Conservation (phyloP, 2,888 invertebrate species). For the Folsomia manolachei region DNA sequence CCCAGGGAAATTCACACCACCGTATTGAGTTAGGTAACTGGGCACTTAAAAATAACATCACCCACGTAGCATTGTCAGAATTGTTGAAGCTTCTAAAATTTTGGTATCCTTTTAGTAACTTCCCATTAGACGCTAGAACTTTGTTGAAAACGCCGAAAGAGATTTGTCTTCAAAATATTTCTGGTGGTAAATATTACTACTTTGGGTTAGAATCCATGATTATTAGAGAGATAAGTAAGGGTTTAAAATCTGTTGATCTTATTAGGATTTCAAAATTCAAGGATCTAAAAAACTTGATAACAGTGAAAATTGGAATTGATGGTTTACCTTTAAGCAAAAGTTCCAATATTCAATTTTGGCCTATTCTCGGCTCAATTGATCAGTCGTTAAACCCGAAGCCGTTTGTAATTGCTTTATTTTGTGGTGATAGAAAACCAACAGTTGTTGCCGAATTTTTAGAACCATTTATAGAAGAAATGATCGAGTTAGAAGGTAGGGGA, state of each 20-base stretch:
- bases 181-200: neutral
- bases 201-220: neutral
- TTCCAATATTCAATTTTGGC: slow-evolving; percentile 23
- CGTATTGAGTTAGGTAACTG: slow-evolving; percentile 4
- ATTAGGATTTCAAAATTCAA: neutral
- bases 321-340: slow-evolving; percentile 20
- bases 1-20: too few relatives aligned
- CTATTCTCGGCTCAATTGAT: slow-evolving; percentile 14
- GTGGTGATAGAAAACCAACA: neutral
- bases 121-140: slow-evolving; percentile 16
- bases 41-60: slow-evolving; percentile 4
- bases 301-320: slow-evolving; percentile 14
- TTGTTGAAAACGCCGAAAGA: slow-evolving; percentile 18
- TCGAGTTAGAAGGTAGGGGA: neutral
- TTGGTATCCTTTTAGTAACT: neutral
- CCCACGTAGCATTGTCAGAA: slow-evolving; percentile 3
- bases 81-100: neutral
- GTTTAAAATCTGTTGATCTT: neutral
- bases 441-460: neutral
- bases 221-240: too few relatives aligned
- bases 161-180: neutral
- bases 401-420: slow-evolving; percentile 4
- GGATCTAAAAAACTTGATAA: slow-evolving; percentile 13
- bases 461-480: slow-evolving; percentile 9
- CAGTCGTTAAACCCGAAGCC: neutral